Base-by-base conservation (phyloP, 2,888 invertebrate genomes). In the Teinopalpus imperialis region DNA sequence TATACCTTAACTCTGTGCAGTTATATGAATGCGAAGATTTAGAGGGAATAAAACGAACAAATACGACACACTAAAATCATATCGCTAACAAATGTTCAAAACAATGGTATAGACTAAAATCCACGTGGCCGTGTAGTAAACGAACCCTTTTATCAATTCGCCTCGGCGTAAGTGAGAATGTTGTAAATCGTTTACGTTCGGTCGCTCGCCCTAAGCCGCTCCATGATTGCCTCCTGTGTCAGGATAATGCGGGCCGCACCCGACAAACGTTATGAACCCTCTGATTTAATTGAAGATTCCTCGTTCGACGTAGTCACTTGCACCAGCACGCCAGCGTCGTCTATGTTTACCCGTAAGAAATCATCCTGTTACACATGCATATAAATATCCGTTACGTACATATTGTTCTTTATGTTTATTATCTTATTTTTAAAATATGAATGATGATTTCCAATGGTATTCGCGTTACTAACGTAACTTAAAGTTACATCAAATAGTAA, bases 241-340 rank as follows among this genome's bases (percentile, higher is more conserved):
- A 65, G 67, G 61, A 73, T 74, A 73, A 83, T 83, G 80, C 83
- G 85, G 85, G 83, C 67, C 52, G 43, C 46, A 36, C 46, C 61
- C 63, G 57, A 63, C 68, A 59, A 66, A 74, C 73, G 77, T 74
- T 78, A 76, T 77, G 78, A 74, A 76, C 81, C 75, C 76, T 70
- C 77, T 69, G 82, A 75, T 80, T 82, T 85, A 81, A 85, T 83
- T 81, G 82, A 81, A 79, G 72, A 77, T 74, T 74, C 76, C 74
- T 69, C 67, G 56, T 61, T 49, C 57, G 66, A 64, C 66, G 43
- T 51, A 42, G 50, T 47, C 67, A 62, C 59, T 60, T 51, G 51
- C 54, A 51, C 48, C 30, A 50, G 14, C 35, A 29, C 37, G 31
- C 23, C 16, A 24, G 6, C 51, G 53, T 23, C 21, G 45, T 43